Evolutionary conservation across 2,797 vertebrate species (phyloP), one percentile per base, ranked within the genome.

Genomic region (Numenius phaeopus): DNA sequence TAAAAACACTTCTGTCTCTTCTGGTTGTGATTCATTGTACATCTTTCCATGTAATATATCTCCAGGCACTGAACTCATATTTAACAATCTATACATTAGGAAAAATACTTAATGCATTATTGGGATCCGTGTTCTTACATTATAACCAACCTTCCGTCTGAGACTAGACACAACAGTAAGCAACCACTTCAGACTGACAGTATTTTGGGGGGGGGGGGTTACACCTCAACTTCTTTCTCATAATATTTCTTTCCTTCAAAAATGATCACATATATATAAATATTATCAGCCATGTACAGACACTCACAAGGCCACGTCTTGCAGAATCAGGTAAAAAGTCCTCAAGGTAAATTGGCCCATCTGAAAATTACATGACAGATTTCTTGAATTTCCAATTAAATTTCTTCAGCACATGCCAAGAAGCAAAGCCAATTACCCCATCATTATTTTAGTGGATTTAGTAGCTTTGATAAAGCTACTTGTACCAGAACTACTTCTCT

Each of bases 181-280:
- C 12, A 59, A 30, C 14, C 5, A 11, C 17, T 66, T 65, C 22
- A 71, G 52, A 37, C 12, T 49, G 17, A 47, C 46, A 30, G 40
- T 39, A 49, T 81, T 58, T 29, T 5, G 14, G 32, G 10, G 1
- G 34, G 34, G 34, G 34, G 3, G 9, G 27, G 12, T 62, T 77
- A 30, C 13, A 46, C 26, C 22, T 78, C 40, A 37, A 23, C 14
- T 37, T 70, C 55, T 37, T 30, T 67, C 32, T 66, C 20, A n/a
- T 49, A 72, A 19, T 8, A 79, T 8, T 21, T 14, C 20, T 37
- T 78, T 78, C 32, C 40, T 59, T 83, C 34, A 79, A 83, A 88
- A 24, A 55, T 1, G 1, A 14, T 24, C 16, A n/a, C 1, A 0
- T 22, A 34, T n/a, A 37, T 19, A 24, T 26, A 44, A 72, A n/a